Conservation (phyloP, 1,140 invertebrate genomes). For the Colletes latitarsis region DNA sequence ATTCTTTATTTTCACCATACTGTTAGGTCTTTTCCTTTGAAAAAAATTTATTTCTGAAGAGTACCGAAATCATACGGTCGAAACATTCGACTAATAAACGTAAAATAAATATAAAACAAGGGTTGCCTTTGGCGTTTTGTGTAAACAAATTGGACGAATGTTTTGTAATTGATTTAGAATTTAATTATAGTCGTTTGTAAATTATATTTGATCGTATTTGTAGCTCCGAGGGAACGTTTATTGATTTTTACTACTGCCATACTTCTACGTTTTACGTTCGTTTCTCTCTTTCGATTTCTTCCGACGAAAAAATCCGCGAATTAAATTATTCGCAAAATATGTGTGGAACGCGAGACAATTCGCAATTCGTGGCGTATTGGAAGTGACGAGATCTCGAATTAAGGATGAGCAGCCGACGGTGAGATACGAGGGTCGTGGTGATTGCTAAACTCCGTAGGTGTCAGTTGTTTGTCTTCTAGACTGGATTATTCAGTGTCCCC, state of each 20-base stretch:
- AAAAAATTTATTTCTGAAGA: too few relatives aligned
- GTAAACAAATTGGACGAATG: too few relatives aligned
- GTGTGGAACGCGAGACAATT: background rate
- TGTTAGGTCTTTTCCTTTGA: too few relatives aligned
- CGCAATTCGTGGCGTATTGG: background rate
- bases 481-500: constrained; percentile 16
- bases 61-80: too few relatives aligned
- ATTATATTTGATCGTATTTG: too few relatives aligned
- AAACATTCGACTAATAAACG: too few relatives aligned
- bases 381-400: constrained; percentile 16
- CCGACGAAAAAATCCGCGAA: background rate
- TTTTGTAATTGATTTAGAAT: too few relatives aligned
- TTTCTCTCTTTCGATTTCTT: background rate
- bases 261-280: background rate
- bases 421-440: background rate
- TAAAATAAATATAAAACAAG: too few relatives aligned
- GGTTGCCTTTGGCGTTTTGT: too few relatives aligned
- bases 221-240: background rate
- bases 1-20: too few relatives aligned
- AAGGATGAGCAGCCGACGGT: background rate
- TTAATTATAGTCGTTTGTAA: too few relatives aligned
- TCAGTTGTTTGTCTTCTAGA: constrained; percentile 35
- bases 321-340: background rate
- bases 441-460: constrained; percentile 22
- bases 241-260: background rate